Percentiles rank a stretch among this genome's conserved stretches.
phyloP scores from a whole-genome alignment of 2,888 invertebrate species.

The Ophion obscuratus region DNA sequence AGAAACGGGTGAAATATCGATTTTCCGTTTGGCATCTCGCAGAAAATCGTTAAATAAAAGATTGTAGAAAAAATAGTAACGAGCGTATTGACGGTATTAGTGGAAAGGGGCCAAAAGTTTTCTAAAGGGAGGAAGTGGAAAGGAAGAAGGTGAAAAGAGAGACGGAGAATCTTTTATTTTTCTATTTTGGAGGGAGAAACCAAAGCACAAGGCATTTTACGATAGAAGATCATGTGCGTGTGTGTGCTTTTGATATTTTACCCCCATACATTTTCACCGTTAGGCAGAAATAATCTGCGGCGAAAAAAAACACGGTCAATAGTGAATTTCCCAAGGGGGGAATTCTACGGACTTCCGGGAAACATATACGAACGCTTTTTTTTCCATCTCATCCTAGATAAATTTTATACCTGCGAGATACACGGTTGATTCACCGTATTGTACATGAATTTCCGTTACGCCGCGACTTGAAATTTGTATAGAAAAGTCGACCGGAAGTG shows the following conservation, averaged over 20 bases:
- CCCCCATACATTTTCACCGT: constrained; percentile 11
- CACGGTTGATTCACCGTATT: no score
- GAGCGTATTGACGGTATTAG: no score
- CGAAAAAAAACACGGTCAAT: constrained; percentile 36
- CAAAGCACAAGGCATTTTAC: constrained; percentile 33
- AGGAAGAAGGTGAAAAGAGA: not conserved
- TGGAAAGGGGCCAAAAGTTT: no score
- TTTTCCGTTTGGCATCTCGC: no score
- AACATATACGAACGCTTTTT: constrained; percentile 5
- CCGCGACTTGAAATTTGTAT: no score
- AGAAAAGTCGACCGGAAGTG: no score
- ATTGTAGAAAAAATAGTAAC: no score
- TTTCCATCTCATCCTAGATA: constrained; percentile 23
- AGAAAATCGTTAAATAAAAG: no score
- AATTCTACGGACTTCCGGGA: constrained; percentile 25
- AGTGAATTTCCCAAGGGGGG: not conserved
- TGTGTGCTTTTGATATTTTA: constrained; percentile 26
- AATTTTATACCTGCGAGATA: constrained; percentile 22
- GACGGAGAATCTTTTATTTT: constrained; percentile 1
- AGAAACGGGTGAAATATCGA: no score
- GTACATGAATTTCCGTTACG: not conserved
- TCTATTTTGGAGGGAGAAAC: constrained; percentile 1
- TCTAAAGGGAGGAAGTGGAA: not conserved
- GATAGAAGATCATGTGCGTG: constrained; percentile 8
- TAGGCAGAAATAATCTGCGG: constrained; percentile 9